phyloP scores from a whole-genome alignment of 2,888 invertebrate genomes.

The Cheilosia vernalis region DNA sequence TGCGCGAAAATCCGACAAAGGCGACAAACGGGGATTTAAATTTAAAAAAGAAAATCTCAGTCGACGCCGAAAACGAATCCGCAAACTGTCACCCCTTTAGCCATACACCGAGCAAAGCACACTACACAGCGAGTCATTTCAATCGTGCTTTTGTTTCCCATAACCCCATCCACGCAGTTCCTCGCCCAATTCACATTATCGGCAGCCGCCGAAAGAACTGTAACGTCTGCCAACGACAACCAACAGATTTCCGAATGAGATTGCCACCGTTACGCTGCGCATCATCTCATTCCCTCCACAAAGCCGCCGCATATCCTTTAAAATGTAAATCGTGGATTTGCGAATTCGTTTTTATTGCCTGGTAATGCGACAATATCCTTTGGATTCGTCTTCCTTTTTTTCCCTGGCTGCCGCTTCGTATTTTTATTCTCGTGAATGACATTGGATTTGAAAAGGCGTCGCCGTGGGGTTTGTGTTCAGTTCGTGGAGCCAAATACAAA shows the following conservation, averaged over 20 bases:
- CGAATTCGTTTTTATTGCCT: constrained; percentile 75
- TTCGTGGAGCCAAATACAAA: constrained; percentile 30
- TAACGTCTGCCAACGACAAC: constrained; percentile 73
- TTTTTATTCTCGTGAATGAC: constrained; percentile 55
- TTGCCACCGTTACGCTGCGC: constrained; percentile 68
- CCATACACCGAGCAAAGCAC: not conserved
- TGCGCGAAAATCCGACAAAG: constrained; percentile 47
- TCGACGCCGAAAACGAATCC: constrained; percentile 32
- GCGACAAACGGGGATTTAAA: constrained; percentile 62
- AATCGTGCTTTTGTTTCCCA: constrained; percentile 68
- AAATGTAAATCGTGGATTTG: constrained; percentile 75
- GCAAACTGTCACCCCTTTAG: constrained; percentile 60
- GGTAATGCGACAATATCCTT: constrained; percentile 75
- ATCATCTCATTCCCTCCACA: constrained; percentile 33
- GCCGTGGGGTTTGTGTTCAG: constrained; percentile 10
- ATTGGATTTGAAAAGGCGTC: constrained; percentile 73
- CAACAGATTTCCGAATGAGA: constrained; percentile 74
- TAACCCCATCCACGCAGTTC: constrained; percentile 19
- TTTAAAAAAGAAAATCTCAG: constrained; percentile 63
- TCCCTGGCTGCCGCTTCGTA: constrained; percentile 9
- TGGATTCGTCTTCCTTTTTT: constrained; percentile 45
- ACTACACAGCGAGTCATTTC: constrained; percentile 56
- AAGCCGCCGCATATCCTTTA: constrained; percentile 70
- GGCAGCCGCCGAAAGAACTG: constrained; percentile 71
- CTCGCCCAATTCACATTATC: constrained; percentile 70